Percentiles rank a stretch among this genome's conserved stretches.
Conservation (phyloP, 1,140 invertebrate genomes). For the Epicauta chinensis region DNA sequence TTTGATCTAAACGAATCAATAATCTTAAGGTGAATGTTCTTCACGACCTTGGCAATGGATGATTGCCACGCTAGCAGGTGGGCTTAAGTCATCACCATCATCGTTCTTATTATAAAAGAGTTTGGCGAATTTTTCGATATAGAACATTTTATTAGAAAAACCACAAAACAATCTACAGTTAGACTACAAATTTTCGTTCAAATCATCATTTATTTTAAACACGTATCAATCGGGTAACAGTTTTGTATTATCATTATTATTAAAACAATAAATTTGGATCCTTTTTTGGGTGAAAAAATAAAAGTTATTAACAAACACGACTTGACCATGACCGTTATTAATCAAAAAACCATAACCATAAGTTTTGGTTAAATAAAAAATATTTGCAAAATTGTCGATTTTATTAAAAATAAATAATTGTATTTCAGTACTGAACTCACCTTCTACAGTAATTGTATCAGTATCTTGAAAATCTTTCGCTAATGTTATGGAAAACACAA, state of each 20-base stretch:
- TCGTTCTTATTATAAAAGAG: neutral
- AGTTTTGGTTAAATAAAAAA: no score
- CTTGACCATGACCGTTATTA: slow-evolving; percentile 5
- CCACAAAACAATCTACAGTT: neutral
- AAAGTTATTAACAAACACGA: slow-evolving; percentile 5
- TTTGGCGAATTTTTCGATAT: neutral
- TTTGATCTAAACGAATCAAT: slow-evolving; percentile 15
- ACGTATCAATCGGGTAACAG: neutral
- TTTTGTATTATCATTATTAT: neutral
- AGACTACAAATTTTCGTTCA: slow-evolving; percentile 3
- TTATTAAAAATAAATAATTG: neutral
- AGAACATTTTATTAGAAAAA: neutral
- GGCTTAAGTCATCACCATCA: neutral
- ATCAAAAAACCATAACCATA: no score
- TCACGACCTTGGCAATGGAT: slow-evolving; percentile 34
- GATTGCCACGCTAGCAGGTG: slow-evolving; percentile 16
- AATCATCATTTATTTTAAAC: slow-evolving; percentile 2
- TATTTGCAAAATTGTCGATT: neutral
- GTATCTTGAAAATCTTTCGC: slow-evolving; percentile 12
- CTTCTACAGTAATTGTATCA: slow-evolving; percentile 25
- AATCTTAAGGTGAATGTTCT: slow-evolving; percentile 35
- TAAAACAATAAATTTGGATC: neutral
- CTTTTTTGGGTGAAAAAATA: neutral
- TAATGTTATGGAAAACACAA: slow-evolving; percentile 19
- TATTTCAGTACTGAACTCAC: slow-evolving; percentile 10